Base-by-base conservation (phyloP, 1,140 invertebrate species). In the Drosophila bipectinata region DNA sequence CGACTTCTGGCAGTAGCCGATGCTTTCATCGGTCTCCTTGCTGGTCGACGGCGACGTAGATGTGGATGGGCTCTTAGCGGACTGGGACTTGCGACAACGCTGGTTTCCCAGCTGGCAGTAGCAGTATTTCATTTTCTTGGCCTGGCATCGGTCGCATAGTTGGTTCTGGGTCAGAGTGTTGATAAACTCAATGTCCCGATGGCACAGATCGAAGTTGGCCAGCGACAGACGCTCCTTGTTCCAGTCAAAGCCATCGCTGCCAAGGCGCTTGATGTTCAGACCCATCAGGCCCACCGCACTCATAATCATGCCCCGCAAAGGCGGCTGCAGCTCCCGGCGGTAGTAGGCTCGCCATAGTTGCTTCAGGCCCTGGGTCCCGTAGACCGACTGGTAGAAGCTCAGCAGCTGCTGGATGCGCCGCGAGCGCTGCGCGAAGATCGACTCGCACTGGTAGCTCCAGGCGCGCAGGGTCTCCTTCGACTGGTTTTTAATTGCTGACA, bases 371-470 rank as follows among this genome's bases (percentile, higher is more conserved):
- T 92, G 89, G 57, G 95, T 93, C 34, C 94, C 94, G 93, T 94
- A 95, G 48, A 95, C 92, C 66, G 92, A 93, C 2, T 93, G 93
- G 79, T 95, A 95, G 8, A 95, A 91, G 37, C 92, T 92, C 68
- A 95, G 92, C 76, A 95, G 92, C 72, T 95, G 94, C 69, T 95
- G 92, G 14, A 93, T 92, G 37, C 94, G 92, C 44, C 94, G 91
- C 1, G 95, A 83, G 12, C 94, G 92, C 77, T 95, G 94, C 4
- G 94, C 94, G 18, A 94, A 71, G 3, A 95, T 93, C 66, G 93
- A 95, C 90, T 95, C 94, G 73, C 94, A 94, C 72, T 95, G 94
- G 72, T 92, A 92, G 5, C 92, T 91, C 92, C 94, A 95, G 45
- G 92, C 82, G 71, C 92, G 92, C 10, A 94, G 74, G 9, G 93